Evolutionary conservation across 2,113 vertebrate genomes (phyloP), one percentile per base, ranked within the genome.

Genomic region (Mirza zaza): DNA sequence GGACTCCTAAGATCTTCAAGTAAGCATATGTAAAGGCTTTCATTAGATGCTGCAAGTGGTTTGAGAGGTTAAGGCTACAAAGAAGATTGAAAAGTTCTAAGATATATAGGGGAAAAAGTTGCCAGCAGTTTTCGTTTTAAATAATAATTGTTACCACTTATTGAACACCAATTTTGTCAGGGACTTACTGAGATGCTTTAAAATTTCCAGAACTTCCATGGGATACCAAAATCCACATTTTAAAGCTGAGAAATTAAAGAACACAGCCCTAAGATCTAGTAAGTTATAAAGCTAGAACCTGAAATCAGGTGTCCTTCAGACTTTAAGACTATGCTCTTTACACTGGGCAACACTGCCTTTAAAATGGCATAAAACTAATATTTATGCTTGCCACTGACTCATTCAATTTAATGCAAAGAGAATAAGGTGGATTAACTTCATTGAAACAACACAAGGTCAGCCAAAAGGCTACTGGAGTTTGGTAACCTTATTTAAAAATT

Each of bases 381-480:
- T 10, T 91, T 36, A 25, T 57, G 67, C 29, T 63, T 67, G 52
- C 29, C 32, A 91, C 3, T 67, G 75, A 87, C n/a, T 91, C 36
- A 83, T 27, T 77, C 71, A 96, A 81, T 87, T 92, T 73, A 93
- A 87, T 55, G 77, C 55, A 92, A 95, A 93, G 67, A 94, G 50
- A 84, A 0, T 71, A 94, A 67, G n/a, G 83, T 65, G 25, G 93
- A 87, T 80, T 90, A 95, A 96, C 10, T 67, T 90, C 34, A 86
- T 3, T 76, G 65, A 59, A 96, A 90, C 84, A 70, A 90, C 36
- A 61, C 17, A 92, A 92, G 87, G 50, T 83, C 52, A 87, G 87
- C n/a, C 36, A 83, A 48, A 92, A 89, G 48, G 91, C 32, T 91
- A 59, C 0, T 57, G 9, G 45, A 79, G n/a, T 57, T 87, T 83